Evolutionary conservation across 1,140 invertebrate genomes (phyloP).

Genomic region (Rhizoglyphus robini): DNA sequence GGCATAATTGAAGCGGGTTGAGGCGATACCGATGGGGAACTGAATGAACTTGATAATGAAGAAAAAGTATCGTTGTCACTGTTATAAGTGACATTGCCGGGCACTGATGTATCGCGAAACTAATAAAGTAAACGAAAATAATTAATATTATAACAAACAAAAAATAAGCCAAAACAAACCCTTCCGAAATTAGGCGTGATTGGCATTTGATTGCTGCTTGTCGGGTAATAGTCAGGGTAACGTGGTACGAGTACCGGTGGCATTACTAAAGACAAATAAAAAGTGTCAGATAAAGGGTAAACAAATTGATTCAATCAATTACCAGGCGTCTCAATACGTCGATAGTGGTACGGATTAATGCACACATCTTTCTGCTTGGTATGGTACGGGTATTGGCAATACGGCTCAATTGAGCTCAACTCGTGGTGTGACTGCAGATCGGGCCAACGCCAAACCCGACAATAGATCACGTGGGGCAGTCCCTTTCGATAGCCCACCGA

Average conservation of each 20-base stretch:
- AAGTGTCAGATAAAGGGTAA: slow-evolving; percentile 10
- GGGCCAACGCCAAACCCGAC: slow-evolving; percentile 92
- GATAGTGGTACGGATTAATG: slow-evolving; percentile 92
- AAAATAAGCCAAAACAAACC: not conserved
- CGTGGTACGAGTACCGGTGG: slow-evolving; percentile 89
- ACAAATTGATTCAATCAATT: not conserved
- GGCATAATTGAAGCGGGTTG: slow-evolving; percentile 17
- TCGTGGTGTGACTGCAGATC: slow-evolving; percentile 92
- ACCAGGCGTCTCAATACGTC: slow-evolving; percentile 67
- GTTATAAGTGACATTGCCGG: slow-evolving; percentile 81
- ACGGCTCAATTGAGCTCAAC: slow-evolving; percentile 69
- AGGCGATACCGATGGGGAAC: slow-evolving; percentile 16
- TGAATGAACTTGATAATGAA: not conserved
- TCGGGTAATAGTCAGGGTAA: slow-evolving; percentile 86
- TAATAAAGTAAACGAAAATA: not conserved
- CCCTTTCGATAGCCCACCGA: slow-evolving; percentile 71
- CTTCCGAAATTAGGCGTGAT: not conserved
- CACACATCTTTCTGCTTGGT: slow-evolving; percentile 75
- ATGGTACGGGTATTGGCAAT: slow-evolving; percentile 79
- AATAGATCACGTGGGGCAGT: slow-evolving; percentile 88
- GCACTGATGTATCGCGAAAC: slow-evolving; percentile 37
- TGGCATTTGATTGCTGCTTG: slow-evolving; percentile 45
- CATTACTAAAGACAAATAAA: slow-evolving; percentile 47
- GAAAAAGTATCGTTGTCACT: slow-evolving; percentile 21
- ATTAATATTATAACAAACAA: slow-evolving; percentile 34